Evolutionary conservation across 1,140 invertebrate species (phyloP).

Genomic region (Halesus radiatus): DNA sequence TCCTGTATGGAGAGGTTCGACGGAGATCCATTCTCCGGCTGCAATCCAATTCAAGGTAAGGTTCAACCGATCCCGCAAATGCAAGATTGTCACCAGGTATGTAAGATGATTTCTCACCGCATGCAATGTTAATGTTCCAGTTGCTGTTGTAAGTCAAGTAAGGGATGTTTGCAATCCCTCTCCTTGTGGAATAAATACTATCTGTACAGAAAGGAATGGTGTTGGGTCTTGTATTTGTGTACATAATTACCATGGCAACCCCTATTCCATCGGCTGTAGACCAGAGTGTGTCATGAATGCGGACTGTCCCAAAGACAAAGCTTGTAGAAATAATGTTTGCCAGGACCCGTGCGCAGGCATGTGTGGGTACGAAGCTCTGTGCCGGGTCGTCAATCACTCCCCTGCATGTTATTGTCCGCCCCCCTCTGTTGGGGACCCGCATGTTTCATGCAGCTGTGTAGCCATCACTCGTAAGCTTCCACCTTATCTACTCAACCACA

Average conservation of each 20-base stretch:
- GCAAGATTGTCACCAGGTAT: constrained; percentile 59
- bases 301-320: constrained; percentile 81
- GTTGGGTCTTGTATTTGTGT: constrained; percentile 80
- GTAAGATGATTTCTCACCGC: constrained; percentile 10
- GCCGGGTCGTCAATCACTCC: constrained; percentile 83
- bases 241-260: constrained; percentile 79
- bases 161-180: constrained; percentile 73
- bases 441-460: constrained; percentile 71
- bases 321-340: constrained; percentile 85
- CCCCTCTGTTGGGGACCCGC: constrained; percentile 74
- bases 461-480: constrained; percentile 57
- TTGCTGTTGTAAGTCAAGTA: constrained; percentile 62
- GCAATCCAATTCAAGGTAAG: constrained; percentile 78
- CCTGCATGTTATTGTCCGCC: constrained; percentile 78
- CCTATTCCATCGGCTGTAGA: constrained; percentile 78
- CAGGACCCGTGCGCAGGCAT: constrained; percentile 83
- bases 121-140: constrained; percentile 40
- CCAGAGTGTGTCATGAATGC: constrained; percentile 81
- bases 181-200: constrained; percentile 86
- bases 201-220: constrained; percentile 82
- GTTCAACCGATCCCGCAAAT: constrained; percentile 67
- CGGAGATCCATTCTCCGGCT: constrained; percentile 87
- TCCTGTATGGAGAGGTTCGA: constrained; percentile 81
- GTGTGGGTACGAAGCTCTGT: constrained; percentile 82
- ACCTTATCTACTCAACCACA: constrained; percentile 18